Percentiles rank a stretch among this genome's conserved stretches.
phyloP scores from a whole-genome alignment of 1,140 invertebrate species.

The Drosophila nigrodunni region DNA sequence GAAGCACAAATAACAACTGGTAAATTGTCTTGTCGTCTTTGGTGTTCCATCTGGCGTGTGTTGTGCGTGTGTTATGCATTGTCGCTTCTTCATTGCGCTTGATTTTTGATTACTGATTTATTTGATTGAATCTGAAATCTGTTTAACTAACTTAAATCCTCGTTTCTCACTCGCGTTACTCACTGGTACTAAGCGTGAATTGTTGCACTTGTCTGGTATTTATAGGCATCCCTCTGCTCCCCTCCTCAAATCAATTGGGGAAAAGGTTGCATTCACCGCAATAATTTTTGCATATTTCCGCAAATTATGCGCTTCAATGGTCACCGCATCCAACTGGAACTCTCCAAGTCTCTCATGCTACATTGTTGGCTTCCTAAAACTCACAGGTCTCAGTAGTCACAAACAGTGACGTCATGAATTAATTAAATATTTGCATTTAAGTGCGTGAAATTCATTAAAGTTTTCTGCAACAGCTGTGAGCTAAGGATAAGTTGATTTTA shows the following conservation, averaged over 20 bases:
- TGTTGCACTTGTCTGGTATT: constrained; percentile 76
- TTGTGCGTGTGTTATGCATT: constrained; percentile 51
- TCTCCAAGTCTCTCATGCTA: constrained; percentile 15
- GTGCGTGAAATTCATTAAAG: constrained; percentile 1
- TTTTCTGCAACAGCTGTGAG: background rate
- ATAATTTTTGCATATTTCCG: constrained; percentile 71
- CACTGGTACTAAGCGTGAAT: constrained; percentile 74
- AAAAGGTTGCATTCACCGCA: constrained; percentile 51
- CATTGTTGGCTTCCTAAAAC: constrained; percentile 27
- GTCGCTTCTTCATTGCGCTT: constrained; percentile 59
- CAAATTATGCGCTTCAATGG: constrained; percentile 78
- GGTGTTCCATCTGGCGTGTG: constrained; percentile 27
- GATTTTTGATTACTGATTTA: too few species aligned
- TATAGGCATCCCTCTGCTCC: constrained; percentile 49
- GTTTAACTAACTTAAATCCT: constrained; percentile 34
- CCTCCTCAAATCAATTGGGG: constrained; percentile 21
- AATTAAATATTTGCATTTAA: background rate
- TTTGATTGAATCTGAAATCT: constrained; percentile 35
- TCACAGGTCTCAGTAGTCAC: background rate
- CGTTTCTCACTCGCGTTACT: constrained; percentile 14
- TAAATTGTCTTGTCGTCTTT: constrained; percentile 11
- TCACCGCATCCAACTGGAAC: constrained; percentile 59
- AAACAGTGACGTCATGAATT: constrained; percentile 8
- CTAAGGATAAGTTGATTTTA: background rate
- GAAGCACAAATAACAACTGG: constrained; percentile 59